Evolutionary conservation across 2,113 vertebrate genomes (phyloP), one percentile per base, ranked within the genome.

Genomic region (Xiphophorus couchianus): DNA sequence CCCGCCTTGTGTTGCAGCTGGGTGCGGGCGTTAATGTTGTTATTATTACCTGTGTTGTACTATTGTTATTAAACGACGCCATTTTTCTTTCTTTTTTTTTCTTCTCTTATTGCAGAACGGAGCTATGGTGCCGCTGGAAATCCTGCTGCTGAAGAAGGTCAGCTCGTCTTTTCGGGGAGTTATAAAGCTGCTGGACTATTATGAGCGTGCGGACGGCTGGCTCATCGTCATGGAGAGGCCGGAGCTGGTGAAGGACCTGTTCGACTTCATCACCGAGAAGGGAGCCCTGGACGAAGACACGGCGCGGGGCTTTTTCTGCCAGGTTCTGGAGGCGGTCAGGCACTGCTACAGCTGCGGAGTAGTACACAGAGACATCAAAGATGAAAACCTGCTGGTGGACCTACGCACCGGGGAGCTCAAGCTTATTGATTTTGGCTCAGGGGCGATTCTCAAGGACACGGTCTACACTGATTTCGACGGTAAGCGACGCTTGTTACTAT

Each of bases 381-480:
- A 99, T 66, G 97, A 99, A 78, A 99, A 99, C 86, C 95, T 99
- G 85, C 95, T 99, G 35, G 97, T 99, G 91, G 98, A 99, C 30
- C 94, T 98, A 58, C 93, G 97, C 87, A 96, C 95, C 0, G 98
- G 97, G 44, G 96, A 98, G 84, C 96, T 99, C 69, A 99, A 97
- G 92, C 96, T 99, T 71, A 99, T 99, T 71, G 98, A 99, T 93
- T 99, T 99, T 78, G 98, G 97, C 73, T 99, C 98, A 0, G 97
- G 97, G 74, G 97, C 98, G 15, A 91, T 99, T 66, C 98, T 99
- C 90, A 97, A 97, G 96, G 97, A 99, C 95, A 99, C 97, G 0
- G 97, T 99, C 66, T 99, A 99, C 94, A 99, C 97, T 0, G 97
- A 99, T 86, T 99, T 99, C 35, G 97, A 99, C 13, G 98, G 98